A percentile compares a stretch with the other conserved stretches of the same genome.
Evolutionary conservation across 2,113 vertebrate genomes (phyloP).

Genomic region (Edolisoma coerulescens): DNA sequence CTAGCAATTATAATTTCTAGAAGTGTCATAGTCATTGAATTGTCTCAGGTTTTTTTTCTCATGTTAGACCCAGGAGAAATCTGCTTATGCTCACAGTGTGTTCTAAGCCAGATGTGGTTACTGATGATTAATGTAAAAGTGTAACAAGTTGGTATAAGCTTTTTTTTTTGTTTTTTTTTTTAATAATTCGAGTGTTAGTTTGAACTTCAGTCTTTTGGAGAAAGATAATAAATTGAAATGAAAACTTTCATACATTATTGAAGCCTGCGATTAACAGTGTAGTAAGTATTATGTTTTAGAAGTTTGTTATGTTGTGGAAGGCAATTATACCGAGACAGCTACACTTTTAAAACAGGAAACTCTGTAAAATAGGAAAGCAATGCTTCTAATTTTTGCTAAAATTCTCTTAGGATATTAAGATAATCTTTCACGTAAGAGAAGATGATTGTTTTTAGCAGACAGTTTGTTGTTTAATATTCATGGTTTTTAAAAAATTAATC

Average conservation of each 20-base stretch:
- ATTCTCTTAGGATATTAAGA: not conserved
- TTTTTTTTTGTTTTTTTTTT: not conserved
- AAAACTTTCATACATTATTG: not conserved
- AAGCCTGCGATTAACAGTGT: not conserved
- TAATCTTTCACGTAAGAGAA: not conserved
- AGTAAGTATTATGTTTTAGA: not conserved
- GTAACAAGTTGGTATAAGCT: not conserved
- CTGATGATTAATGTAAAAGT: not conserved
- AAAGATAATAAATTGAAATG: not conserved
- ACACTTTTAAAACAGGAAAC: not conserved
- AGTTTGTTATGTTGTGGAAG: not conserved
- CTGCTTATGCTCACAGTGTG: not conserved
- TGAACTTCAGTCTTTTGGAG: not conserved
- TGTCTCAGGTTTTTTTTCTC: not conserved
- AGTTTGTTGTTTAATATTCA: not conserved
- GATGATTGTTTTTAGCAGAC: not conserved
- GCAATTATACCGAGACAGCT: not conserved
- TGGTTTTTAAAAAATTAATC: not conserved
- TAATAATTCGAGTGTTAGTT: not conserved
- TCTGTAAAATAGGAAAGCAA: not conserved
- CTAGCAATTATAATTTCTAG: not conserved
- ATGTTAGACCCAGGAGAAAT: not conserved
- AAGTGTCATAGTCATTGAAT: not conserved
- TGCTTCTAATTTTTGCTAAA: not conserved
- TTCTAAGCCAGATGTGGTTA: not conserved